Conservation (phyloP, 2,113 vertebrate genomes). For the Archilochus colubris region DNA sequence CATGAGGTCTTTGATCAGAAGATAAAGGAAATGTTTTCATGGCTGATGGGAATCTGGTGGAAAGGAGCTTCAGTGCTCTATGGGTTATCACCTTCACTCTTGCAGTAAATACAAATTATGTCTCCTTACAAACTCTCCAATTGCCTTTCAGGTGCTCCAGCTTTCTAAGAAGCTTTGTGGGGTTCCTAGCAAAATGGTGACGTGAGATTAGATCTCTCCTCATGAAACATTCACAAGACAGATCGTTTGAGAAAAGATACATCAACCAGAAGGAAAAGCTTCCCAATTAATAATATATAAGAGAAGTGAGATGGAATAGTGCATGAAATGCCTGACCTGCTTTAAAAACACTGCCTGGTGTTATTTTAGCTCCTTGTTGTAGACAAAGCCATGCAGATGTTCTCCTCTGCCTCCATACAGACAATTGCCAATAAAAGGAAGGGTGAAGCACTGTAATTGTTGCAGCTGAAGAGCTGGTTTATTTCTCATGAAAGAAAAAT, state of each 20-base stretch:
- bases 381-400: not conserved
- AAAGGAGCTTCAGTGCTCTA: not conserved
- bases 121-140: not conserved
- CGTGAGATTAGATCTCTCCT: constrained; percentile 24
- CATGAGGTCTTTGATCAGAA: not conserved
- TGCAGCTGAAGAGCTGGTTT: not conserved
- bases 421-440: not conserved
- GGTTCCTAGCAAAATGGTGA: not conserved
- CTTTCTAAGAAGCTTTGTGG: constrained; percentile 46
- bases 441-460: not conserved
- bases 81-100: not conserved
- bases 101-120: not conserved
- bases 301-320: not conserved
- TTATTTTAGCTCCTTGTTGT: not conserved
- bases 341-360: constrained; percentile 19
- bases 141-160: not conserved
- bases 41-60: not conserved
- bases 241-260: constrained; percentile 15
- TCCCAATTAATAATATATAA: constrained; percentile 41
- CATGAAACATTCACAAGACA: constrained; percentile 30
- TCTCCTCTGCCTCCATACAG: not conserved
- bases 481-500: rapidly evolving
- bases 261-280: constrained; percentile 35
- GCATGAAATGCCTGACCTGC: constrained; percentile 22
- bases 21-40: not conserved